Base-by-base conservation (phyloP, 2,888 invertebrate genomes). In the Cosmorhoe ocellata region DNA sequence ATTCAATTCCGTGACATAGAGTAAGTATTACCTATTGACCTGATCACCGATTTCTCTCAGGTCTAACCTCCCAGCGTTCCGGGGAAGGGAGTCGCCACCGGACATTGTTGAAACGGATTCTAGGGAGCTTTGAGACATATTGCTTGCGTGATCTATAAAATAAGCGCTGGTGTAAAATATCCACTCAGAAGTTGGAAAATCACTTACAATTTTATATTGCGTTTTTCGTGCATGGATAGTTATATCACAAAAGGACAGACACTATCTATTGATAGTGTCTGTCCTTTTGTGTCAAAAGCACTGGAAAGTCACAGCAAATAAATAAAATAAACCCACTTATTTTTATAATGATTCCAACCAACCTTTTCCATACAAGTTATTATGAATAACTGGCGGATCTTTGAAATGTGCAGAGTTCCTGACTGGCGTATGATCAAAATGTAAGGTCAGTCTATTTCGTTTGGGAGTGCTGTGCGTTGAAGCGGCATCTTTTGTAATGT, bases 81-180 rank as follows among this genome's bases (percentile, higher is more conserved):
- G 74, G 1, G 90, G 90, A 14, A 90, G 73, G 1, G 88, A 89
- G 51, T 90, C 91, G 0, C 89, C 93, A 30, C 92, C 93, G 2
- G 94, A 94, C 87, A 94, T 91, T 6, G 93, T 93, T 0, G 94
- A 94, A 22, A 93, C 94, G 0, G 96, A 96, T 72, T 96, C 96
- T 39, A 96, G 90, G 58, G 96, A 95, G 62, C 94, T 91, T 63
- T 95, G 95, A 42, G 95, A 96, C 69, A 92, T 89, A 50, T 95
- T 95, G 77, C 94, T 95, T 51, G 92, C 88, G 60, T 94, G 90
- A 65, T 93, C 93, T 92, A 79, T 66, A 76, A 79, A 52, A 47
- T 39, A 51, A 42, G 51, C 45, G 41, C 53, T 51, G 14, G 48
- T 58, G 47, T 59, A 53, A 54, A 24, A 32, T 32, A 26, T 13